These are phyloP conservation scores for Trididemnum nubilum DNA, from an alignment of 23 tunicate species.

Conservation along the genomic window DNA sequence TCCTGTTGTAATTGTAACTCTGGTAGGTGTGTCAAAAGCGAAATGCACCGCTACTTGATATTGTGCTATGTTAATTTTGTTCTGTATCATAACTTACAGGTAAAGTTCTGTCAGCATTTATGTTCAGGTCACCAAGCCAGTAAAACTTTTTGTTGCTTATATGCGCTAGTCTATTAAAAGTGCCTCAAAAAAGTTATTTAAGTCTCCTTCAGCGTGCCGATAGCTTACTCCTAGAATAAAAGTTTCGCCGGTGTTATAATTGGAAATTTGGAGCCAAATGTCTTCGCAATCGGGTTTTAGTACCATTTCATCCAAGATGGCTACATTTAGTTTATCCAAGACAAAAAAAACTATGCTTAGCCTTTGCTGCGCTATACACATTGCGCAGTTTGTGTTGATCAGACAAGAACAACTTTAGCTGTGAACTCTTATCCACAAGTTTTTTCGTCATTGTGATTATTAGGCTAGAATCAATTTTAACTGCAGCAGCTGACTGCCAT, in stretches of 20 bases:
- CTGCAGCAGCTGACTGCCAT: too few relatives aligned
- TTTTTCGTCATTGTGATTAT: too few relatives aligned
- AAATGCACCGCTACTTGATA: background rate
- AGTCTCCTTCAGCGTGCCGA: background rate
- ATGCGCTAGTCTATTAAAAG: background rate
- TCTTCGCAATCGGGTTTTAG: background rate
- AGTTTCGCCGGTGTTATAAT: background rate
- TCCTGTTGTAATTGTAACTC: background rate
- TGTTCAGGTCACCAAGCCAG: background rate
- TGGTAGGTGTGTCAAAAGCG: background rate
- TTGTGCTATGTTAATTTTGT: background rate
- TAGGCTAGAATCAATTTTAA: too few relatives aligned
- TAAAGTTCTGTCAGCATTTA: background rate
- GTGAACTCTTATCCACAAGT: too few relatives aligned
- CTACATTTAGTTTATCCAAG: too few relatives aligned
- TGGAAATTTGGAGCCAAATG: background rate
- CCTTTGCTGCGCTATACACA: too few relatives aligned
- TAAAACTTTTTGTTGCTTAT: background rate
- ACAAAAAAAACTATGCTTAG: too few relatives aligned
- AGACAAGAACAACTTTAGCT: too few relatives aligned
- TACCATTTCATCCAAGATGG: background rate
- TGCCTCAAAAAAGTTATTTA: background rate
- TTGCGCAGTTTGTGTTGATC: too few relatives aligned
- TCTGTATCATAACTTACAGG: background rate
- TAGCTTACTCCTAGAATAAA: background rate